A percentile compares a stretch with the other conserved stretches of the same genome.
Conservation (phyloP, 2,113 vertebrate genomes). For the Ailurus styani region DNA sequence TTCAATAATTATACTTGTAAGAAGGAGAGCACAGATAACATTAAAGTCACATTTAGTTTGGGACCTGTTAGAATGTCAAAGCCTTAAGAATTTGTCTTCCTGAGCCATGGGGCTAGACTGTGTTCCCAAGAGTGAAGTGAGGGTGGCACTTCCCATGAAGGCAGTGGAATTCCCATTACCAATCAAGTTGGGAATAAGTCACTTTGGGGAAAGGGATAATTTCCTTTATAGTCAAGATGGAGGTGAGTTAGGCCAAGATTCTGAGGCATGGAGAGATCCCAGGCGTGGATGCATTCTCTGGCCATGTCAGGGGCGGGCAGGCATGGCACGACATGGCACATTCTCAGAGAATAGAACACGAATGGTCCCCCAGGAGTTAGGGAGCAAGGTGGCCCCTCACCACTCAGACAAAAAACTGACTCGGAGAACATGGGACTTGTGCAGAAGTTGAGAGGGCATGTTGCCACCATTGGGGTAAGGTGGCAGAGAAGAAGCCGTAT, state of each 20-base stretch:
- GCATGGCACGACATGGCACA: background rate
- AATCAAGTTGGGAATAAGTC: background rate
- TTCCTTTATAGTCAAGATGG: background rate
- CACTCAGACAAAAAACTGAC: background rate
- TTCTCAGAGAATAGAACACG: background rate
- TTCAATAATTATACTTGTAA: background rate
- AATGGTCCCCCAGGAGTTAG: background rate
- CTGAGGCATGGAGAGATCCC: background rate
- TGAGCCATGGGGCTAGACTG: background rate
- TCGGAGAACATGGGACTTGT: background rate
- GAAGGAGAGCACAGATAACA: background rate
- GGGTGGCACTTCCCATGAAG: background rate
- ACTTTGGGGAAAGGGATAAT: background rate
- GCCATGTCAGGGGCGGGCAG: background rate
- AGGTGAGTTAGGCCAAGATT: background rate
- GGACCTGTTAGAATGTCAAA: background rate
- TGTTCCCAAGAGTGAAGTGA: background rate
- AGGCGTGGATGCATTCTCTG: background rate
- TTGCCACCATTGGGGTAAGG: background rate
- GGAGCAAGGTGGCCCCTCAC: background rate
- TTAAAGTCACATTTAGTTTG: background rate
- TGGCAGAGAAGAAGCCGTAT: background rate
- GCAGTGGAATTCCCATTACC: background rate
- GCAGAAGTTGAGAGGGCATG: background rate
- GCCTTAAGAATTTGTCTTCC: background rate